Percentiles rank a stretch among this genome's conserved stretches.
These are phyloP conservation scores for Percopsis transmontana DNA, from an alignment of 2,113 vertebrate species.

Conservation along the genomic window DNA sequence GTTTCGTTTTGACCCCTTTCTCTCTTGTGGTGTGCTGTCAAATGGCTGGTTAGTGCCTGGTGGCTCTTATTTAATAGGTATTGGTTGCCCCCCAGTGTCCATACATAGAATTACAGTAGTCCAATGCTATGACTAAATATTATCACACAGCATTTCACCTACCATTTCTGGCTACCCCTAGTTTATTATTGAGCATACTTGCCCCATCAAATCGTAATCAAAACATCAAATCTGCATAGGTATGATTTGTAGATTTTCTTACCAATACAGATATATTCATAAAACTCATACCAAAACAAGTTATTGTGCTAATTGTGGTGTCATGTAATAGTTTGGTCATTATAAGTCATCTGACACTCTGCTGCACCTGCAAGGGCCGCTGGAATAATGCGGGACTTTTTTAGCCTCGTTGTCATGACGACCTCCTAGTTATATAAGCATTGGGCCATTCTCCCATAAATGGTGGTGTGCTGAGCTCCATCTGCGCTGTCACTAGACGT, in stretches of 20 bases:
- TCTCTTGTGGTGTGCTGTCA: no score
- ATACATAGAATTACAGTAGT: neutral
- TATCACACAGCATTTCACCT: no score
- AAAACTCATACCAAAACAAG: no score
- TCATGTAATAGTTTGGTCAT: neutral
- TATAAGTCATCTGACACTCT: conserved; percentile 23
- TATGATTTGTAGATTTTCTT: no score
- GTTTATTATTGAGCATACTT: no score
- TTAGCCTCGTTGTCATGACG: conserved; percentile 38
- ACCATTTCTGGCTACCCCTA: no score
- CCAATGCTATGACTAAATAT: neutral
- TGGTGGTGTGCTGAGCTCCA: conserved; percentile 10
- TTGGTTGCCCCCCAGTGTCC: conserved; percentile 43
- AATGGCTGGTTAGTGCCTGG: no score
- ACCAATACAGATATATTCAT: no score
- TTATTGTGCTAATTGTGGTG: neutral
- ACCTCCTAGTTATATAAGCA: conserved; percentile 36
- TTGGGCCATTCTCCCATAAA: conserved; percentile 34
- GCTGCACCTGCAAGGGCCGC: conserved; percentile 19
- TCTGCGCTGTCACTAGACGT: conserved; percentile 46
- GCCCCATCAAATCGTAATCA: no score
- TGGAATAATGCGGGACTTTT: conserved; percentile 13
- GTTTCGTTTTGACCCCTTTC: no score
- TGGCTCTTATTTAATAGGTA: neutral
- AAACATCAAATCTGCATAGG: no score